Percentiles rank a stretch among this genome's conserved stretches.
phyloP scores from a whole-genome alignment of 2,113 vertebrate genomes.

The Hippocampus guttulatus region DNA sequence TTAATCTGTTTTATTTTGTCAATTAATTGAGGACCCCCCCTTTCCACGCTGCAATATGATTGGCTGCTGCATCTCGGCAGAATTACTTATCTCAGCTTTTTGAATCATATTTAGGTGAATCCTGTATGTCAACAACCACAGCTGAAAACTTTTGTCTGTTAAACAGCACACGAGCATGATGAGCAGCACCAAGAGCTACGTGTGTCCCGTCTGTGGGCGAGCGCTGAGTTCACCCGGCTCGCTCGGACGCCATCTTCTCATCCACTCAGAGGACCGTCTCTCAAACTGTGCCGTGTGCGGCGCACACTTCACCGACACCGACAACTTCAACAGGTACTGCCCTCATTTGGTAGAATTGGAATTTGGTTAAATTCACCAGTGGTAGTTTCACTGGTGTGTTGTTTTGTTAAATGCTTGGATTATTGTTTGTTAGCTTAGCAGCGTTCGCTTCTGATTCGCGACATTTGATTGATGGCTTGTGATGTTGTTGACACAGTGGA shows the following conservation, averaged over 20 bases:
- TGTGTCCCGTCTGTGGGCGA: conserved; percentile 94
- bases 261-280: conserved; percentile 94
- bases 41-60: too few relatives aligned
- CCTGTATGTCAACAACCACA: not conserved
- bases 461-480: too few relatives aligned
- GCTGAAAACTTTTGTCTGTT: conserved; percentile 13
- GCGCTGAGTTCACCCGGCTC: conserved; percentile 94
- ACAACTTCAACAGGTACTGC: conserved; percentile 92
- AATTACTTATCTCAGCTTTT: not conserved
- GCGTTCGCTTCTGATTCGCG: too few relatives aligned
- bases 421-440: too few relatives aligned
- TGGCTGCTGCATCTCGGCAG: too few relatives aligned
- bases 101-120: not conserved
- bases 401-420: too few relatives aligned
- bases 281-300: conserved; percentile 97
- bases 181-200: conserved; percentile 88
- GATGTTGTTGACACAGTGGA: too few relatives aligned
- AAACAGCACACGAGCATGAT: conserved; percentile 86
- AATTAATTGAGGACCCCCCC: too few relatives aligned
- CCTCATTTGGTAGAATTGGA: too few relatives aligned
- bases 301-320: conserved; percentile 88
- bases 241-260: conserved; percentile 91
- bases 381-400: too few relatives aligned
- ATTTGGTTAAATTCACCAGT: too few relatives aligned
- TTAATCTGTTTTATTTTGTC: too few relatives aligned